Evolutionary conservation across 1,140 invertebrate genomes (phyloP), one percentile per base, ranked within the genome.

Genomic region (Ips typographus): DNA sequence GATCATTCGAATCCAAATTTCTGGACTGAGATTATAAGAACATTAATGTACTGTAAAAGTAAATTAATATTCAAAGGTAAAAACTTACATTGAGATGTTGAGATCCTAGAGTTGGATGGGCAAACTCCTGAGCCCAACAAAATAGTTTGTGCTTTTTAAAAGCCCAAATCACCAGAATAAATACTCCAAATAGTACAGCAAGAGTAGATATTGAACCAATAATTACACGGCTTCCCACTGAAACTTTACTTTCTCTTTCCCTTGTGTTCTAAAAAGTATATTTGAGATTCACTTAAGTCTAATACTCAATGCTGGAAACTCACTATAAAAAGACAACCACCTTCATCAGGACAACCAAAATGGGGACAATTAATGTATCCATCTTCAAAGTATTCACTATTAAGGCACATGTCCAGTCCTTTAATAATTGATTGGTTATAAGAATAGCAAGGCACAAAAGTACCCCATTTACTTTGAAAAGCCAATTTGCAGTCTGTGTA

Each of bases 41-140:
- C 43, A 4, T 5, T 47, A 47, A 22, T 22, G 22, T 22, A 22
- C 22, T 22, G 22, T 22, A 22, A 22, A 0, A 22, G 22, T 22
- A 22, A 22, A 22, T 22, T 22, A 22, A 22, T 22, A 22, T 22
- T 22, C 22, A 0, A 22, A 22, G 22, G 22, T 22, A 22, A 22
- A 22, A 22, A 55, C 8, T 55, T 55, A 38, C 52, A 55, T 55
- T 55, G 1, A 7, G 52, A n/a, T n/a, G 22, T 22, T 22, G 7
- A 36, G 4, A 22, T 55, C 36, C 8, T 55, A 5, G 37, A 49
- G 2, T 38, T 36, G 61, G 62, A 52, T 68, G 55, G 3, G 65
- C 65, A 60, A 68, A 68, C 22, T 68, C 42, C 3, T 68, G 55
- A 1, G 56, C 56, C 65, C 65, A 68, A 60, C 65, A 69, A 52